These are phyloP conservation scores for Drosophila engyochracea DNA, from an alignment of 2,888 invertebrate genomes.

Conservation along the genomic window DNA sequence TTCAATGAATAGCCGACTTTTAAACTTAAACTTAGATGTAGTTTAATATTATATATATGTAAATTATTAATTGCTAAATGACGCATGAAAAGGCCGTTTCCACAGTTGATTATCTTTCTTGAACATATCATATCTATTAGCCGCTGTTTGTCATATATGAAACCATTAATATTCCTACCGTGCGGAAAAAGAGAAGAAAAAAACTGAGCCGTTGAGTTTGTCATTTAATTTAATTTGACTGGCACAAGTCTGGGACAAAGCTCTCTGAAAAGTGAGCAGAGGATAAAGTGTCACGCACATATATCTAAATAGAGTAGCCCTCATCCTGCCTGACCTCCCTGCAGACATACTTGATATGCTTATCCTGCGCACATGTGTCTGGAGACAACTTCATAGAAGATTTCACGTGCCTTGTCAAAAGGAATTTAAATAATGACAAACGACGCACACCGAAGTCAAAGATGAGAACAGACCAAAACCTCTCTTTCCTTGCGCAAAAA, in stretches of 20 bases:
- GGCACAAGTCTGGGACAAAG: slow-evolving; percentile 48
- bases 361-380: slow-evolving; percentile 61
- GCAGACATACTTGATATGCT: slow-evolving; percentile 59
- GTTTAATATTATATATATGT: neutral
- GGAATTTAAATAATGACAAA: slow-evolving; percentile 84
- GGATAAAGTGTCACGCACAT: slow-evolving; percentile 37
- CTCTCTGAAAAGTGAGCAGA: slow-evolving; percentile 45
- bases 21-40: neutral
- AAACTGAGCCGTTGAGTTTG: slow-evolving; percentile 71
- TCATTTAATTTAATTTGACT: slow-evolving; percentile 83
- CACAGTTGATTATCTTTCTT: neutral
- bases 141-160: slow-evolving; percentile 34
- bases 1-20: neutral
- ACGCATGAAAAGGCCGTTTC: neutral
- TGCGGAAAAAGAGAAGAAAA: slow-evolving; percentile 9
- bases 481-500: neutral
- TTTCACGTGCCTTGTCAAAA: slow-evolving; percentile 80
- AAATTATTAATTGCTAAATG: neutral
- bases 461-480: slow-evolving; percentile 39
- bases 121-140: slow-evolving; percentile 33
- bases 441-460: slow-evolving; percentile 74
- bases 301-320: slow-evolving; percentile 6
- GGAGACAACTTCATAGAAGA: slow-evolving; percentile 76
- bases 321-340: slow-evolving; percentile 42
- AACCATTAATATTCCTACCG: slow-evolving; percentile 43